These are phyloP conservation scores for Atherix ibis DNA, from an alignment of 2,888 invertebrate genomes.

Conservation along the genomic window DNA sequence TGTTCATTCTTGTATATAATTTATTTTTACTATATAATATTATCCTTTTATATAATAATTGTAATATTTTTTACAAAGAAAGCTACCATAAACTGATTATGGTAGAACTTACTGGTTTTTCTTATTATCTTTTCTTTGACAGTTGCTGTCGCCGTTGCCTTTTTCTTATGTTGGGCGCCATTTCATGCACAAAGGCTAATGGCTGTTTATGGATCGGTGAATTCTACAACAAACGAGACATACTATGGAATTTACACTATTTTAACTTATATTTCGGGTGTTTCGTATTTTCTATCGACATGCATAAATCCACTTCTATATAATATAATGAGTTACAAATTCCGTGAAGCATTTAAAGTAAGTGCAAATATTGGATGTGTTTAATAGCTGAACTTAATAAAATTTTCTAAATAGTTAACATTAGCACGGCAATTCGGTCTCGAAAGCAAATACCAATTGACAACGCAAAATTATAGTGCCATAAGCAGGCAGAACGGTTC, in stretches of 20 bases:
- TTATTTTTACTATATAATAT: too few species aligned
- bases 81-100: too few species aligned
- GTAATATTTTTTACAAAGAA: too few species aligned
- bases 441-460: constrained; percentile 21
- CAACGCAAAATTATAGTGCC: constrained; percentile 27
- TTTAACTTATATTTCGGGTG: constrained; percentile 51
- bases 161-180: constrained; percentile 78
- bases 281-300: constrained; percentile 73
- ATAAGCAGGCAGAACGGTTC: constrained; percentile 29
- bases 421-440: constrained; percentile 27
- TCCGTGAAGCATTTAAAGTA: constrained; percentile 76
- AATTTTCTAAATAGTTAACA: constrained; percentile 20
- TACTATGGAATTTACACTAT: constrained; percentile 9
- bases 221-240: constrained; percentile 4
- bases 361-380: constrained; percentile 5
- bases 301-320: constrained; percentile 79
- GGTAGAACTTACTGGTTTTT: too few species aligned
- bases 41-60: too few species aligned
- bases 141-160: constrained; percentile 75
- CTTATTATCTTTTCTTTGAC: too few species aligned
- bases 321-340: constrained; percentile 81
- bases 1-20: too few species aligned
- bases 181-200: constrained; percentile 82
- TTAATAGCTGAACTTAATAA: neutral
- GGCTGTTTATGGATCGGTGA: constrained; percentile 36